These are phyloP conservation scores for Labroides dimidiatus DNA, from an alignment of 2,797 vertebrate genomes.

Conservation along the genomic window DNA sequence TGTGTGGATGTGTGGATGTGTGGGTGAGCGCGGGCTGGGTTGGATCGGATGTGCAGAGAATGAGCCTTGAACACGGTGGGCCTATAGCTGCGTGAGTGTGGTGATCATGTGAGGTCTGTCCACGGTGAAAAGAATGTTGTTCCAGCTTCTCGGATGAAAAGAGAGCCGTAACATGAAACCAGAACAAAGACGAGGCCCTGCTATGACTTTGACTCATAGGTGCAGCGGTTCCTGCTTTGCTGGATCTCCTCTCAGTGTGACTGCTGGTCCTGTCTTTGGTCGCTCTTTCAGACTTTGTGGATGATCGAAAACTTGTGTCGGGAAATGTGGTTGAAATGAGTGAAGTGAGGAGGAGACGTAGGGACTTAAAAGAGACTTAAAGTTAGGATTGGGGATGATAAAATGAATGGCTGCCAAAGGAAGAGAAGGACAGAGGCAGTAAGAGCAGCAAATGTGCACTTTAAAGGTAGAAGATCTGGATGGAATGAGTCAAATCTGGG, in stretches of 20 bases:
- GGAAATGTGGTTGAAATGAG: conserved; percentile 15
- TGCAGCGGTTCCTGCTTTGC: conserved; percentile 32
- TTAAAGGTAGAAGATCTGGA: conserved; percentile 1
- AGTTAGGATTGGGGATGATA: conserved; percentile 56
- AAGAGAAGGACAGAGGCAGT: conserved; percentile 58
- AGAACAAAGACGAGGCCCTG: conserved; percentile 29
- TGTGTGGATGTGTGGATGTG: conserved; percentile 1
- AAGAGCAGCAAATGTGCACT: conserved; percentile 74
- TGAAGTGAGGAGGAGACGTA: conserved; percentile 45
- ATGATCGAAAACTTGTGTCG: conserved; percentile 25
- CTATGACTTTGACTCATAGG: conserved; percentile 38
- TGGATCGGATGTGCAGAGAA: conserved; percentile 49
- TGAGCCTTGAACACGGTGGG: conserved; percentile 51
- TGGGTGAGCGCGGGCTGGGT: conserved; percentile 41
- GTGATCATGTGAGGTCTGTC: conserved; percentile 44
- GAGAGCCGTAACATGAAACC: conserved; percentile 31
- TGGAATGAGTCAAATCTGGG: conserved; percentile 13
- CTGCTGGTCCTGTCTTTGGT: conserved; percentile 25
- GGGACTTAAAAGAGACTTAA: conserved; percentile 34
- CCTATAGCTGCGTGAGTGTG: conserved; percentile 31
- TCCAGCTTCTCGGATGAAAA: conserved; percentile 28
- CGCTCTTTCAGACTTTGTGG: conserved; percentile 33
- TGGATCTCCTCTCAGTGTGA: conserved; percentile 38
- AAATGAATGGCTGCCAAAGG: conserved; percentile 58
- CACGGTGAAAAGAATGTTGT: conserved; percentile 36